phyloP scores from a whole-genome alignment of 2,888 invertebrate genomes.

The Nephrocerus scutellatus region DNA sequence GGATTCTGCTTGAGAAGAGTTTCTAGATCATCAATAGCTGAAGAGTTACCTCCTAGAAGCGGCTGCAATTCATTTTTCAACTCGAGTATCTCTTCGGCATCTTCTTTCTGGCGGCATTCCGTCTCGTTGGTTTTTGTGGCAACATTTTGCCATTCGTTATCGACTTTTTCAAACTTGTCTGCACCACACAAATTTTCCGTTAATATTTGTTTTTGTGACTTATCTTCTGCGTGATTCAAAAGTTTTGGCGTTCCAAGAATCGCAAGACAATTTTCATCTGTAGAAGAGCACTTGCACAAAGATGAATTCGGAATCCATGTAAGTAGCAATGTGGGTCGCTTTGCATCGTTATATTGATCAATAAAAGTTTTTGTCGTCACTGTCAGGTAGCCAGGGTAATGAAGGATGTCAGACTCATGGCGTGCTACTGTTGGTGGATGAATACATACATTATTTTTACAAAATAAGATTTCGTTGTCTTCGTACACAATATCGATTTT shows the following conservation, averaged over 20 bases:
- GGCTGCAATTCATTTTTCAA: slow-evolving; percentile 47
- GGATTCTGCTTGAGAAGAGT: slow-evolving; percentile 50
- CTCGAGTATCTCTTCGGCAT: slow-evolving; percentile 42
- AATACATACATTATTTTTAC: slow-evolving; percentile 96
- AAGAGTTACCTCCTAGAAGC: slow-evolving; percentile 40
- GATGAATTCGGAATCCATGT: slow-evolving; percentile 95
- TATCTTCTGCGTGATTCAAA: slow-evolving; percentile 3
- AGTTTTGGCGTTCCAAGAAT: slow-evolving; percentile 18
- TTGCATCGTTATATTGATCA: slow-evolving; percentile 68
- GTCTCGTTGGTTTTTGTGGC: neutral
- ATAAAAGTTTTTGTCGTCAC: slow-evolving; percentile 76
- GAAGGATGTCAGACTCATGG: slow-evolving; percentile 74
- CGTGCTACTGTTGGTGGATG: slow-evolving; percentile 83
- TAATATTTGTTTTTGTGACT: too few relatives aligned
- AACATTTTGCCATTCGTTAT: slow-evolving; percentile 7
- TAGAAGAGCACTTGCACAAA: slow-evolving; percentile 74
- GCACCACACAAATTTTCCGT: too few relatives aligned
- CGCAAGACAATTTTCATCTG: slow-evolving; percentile 53
- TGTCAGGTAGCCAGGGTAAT: slow-evolving; percentile 87
- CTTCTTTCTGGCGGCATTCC: slow-evolving; percentile 28
- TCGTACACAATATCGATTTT: slow-evolving; percentile 60
- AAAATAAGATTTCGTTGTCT: slow-evolving; percentile 79
- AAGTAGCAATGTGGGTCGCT: slow-evolving; percentile 73
- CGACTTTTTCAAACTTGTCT: too few relatives aligned
- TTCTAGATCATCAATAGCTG: slow-evolving; percentile 39